Evolutionary conservation across 2,113 vertebrate genomes (phyloP).

Genomic region (Pelobates fuscus): DNA sequence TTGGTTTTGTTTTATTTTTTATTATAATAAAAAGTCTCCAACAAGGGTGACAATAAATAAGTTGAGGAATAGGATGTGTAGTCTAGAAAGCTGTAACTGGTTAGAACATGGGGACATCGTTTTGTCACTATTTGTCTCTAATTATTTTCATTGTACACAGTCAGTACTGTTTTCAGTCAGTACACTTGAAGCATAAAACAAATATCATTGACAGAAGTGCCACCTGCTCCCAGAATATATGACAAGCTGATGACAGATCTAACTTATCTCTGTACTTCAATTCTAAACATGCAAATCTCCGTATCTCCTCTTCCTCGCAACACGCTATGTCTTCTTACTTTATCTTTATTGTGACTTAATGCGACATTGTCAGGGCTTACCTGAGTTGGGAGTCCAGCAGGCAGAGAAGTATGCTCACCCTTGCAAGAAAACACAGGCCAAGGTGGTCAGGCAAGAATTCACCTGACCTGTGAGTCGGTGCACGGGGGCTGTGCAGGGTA

Average conservation of each 20-base stretch:
- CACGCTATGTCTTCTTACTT: not conserved
- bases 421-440: too few relatives aligned
- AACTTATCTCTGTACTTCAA: not conserved
- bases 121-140: not conserved
- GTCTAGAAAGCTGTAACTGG: not conserved
- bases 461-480: too few relatives aligned
- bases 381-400: too few relatives aligned
- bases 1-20: too few relatives aligned
- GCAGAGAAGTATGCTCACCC: too few relatives aligned
- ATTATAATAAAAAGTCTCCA: too few relatives aligned
- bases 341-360: too few relatives aligned
- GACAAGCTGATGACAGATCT: not conserved
- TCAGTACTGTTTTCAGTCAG: not conserved
- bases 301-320: not conserved
- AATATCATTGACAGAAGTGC: not conserved
- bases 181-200: not conserved
- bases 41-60: too few relatives aligned
- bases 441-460: too few relatives aligned
- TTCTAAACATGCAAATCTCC: not conserved
- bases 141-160: not conserved
- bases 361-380: too few relatives aligned
- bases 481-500: too few relatives aligned
- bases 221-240: constrained; percentile 16
- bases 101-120: not conserved
- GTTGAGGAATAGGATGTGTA: too few relatives aligned